Base-by-base conservation (phyloP, 2,113 vertebrate species). In the Salvelinus namaycush region DNA sequence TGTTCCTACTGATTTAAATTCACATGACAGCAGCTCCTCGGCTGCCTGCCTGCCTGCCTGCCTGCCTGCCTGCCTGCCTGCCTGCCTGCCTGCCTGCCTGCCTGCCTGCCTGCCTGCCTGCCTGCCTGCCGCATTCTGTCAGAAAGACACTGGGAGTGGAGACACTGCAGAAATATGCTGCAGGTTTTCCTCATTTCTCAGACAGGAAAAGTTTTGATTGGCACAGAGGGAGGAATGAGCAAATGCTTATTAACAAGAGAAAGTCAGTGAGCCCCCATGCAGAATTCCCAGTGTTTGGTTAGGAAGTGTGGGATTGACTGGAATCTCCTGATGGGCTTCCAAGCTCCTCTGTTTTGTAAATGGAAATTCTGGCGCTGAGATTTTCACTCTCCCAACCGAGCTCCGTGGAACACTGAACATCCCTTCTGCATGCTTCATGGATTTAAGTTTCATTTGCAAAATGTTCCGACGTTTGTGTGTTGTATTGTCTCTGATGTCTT, bases 111-210 rank as follows among this genome's bases (percentile, higher is more conserved):
- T 88, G 84, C 87, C 4, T 31, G 31, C 24, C 1, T 27, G 26
- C 1, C 26, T 27, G 26, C 8, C 69, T 89, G 84, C 87, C 81
- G 84, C 89, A 92, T 91, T 92, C 87, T 92, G 87, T 88, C 86
- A 86, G 81, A 88, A 71, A 24, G 82, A 3, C 65, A 77, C 64
- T 82, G 79, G 62, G 86, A 86, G 71, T 79, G 60, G 78, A 83
- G 88, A 69, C 84, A 81, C 89, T 90, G 91, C 89, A 86, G 88
- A 84, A 81, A 73, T 74, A 48, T 76, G 83, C 83, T 68, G 84
- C 67, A 20, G 80, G 84, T 72, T 77, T 76, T 65, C 18, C 80
- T 64, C 0, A 22, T n/a, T 64, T 22, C 22, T n/a, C 22, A 18
- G 62, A 14, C 69, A 69, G 16, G 13, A 75, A 71, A 76, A 68